A percentile compares a stretch with the other conserved stretches of the same genome.
These are phyloP conservation scores for Cryptocephalus primarius DNA, from an alignment of 2,888 invertebrate genomes.

Conservation along the genomic window DNA sequence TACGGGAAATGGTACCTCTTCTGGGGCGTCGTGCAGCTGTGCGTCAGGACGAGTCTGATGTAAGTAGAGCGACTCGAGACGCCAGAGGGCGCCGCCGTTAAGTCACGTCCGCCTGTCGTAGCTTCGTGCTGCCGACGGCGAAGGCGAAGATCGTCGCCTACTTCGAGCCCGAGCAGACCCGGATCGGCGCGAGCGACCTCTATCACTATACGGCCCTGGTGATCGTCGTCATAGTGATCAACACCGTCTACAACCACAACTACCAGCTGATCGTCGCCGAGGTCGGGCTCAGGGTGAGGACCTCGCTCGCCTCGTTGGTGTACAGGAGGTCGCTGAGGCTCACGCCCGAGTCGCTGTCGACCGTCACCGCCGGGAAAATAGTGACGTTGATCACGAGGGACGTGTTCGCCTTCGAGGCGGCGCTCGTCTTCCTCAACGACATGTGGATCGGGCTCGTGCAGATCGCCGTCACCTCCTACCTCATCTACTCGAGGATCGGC, in stretches of 20 bases:
- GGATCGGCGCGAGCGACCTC: constrained; percentile 36
- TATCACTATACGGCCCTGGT: constrained; percentile 65
- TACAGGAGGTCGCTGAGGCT: constrained; percentile 53
- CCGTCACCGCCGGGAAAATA: constrained; percentile 58
- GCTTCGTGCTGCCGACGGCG: constrained; percentile 21
- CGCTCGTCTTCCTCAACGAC: constrained; percentile 79
- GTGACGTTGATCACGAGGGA: constrained; percentile 90
- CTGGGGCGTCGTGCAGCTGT: constrained; percentile 17
- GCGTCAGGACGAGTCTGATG: constrained; percentile 18
- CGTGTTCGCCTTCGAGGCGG: constrained; percentile 80
- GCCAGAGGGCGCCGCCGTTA: too few relatives aligned
- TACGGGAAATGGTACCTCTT: constrained; percentile 17
- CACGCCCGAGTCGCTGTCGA: constrained; percentile 46
- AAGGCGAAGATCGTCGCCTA: constrained; percentile 22
- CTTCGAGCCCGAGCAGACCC: constrained; percentile 19
- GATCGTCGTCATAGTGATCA: constrained; percentile 57
- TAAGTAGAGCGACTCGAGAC: constrained; percentile 17
- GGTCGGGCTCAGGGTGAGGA: constrained; percentile 63
- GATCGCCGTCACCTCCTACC: constrained; percentile 64
- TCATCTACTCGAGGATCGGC: constrained; percentile 56
- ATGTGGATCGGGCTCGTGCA: constrained; percentile 85
- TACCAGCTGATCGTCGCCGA: constrained; percentile 66
- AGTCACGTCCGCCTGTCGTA: too few relatives aligned
- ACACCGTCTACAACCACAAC: constrained; percentile 56
- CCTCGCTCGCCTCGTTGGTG: constrained; percentile 43